phyloP scores from a whole-genome alignment of 2,888 invertebrate genomes.

The Cinara cedri region DNA sequence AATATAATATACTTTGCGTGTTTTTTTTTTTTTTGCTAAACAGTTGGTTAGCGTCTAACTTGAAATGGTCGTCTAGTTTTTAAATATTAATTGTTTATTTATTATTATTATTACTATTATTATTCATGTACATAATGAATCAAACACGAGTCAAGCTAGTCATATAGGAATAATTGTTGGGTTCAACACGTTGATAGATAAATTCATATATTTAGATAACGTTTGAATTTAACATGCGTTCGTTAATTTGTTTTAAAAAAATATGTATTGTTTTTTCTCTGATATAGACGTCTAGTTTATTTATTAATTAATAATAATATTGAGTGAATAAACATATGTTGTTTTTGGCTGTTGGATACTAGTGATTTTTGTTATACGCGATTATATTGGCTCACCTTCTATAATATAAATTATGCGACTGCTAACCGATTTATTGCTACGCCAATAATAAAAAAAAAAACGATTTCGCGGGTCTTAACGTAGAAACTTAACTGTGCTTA shows the following conservation, averaged over 20 bases:
- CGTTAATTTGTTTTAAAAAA: constrained; percentile 26
- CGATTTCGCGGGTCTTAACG: neutral
- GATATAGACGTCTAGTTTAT: constrained; percentile 43
- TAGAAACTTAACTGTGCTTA: no score
- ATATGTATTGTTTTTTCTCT: constrained; percentile 36
- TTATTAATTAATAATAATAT: constrained; percentile 40
- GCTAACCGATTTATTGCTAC: constrained; percentile 24
- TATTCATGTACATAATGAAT: constrained; percentile 49
- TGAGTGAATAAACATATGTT: constrained; percentile 44
- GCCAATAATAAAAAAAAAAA: neutral
- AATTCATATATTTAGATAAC: neutral
- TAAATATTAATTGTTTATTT: neutral
- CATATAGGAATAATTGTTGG: constrained; percentile 39
- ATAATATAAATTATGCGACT: neutral
- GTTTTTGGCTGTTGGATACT: constrained; percentile 30
- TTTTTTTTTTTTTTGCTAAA: constrained; percentile 5
- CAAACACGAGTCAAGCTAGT: constrained; percentile 53
- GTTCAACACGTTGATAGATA: constrained; percentile 12
- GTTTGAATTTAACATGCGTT: constrained; percentile 25
- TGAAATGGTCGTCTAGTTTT: constrained; percentile 14
- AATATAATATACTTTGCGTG: constrained; percentile 5
- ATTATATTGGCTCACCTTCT: neutral
- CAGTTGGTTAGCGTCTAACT: constrained; percentile 33
- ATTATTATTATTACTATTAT: constrained; percentile 19
- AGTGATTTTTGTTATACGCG: constrained; percentile 45